Conservation (phyloP, 92 coral and sea anemone species). For the Siderastrea radians region DNA sequence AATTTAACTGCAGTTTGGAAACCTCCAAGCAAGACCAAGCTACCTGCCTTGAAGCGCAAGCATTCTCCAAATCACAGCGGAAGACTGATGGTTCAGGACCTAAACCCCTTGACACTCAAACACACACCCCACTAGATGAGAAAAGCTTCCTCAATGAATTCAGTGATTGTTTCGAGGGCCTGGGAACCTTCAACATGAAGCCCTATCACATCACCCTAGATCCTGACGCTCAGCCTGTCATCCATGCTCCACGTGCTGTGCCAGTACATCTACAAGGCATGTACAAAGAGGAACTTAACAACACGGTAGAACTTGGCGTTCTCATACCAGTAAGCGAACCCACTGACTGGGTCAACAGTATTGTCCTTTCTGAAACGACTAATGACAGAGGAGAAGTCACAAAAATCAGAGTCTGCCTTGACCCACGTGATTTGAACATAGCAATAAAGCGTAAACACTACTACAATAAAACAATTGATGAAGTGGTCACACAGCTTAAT, state of each 20-base stretch:
- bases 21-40: conserved; percentile 10
- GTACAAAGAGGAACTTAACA: too few species aligned
- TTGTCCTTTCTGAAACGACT: too few species aligned
- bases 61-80: conserved; percentile 22
- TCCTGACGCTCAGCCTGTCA: conserved; percentile 62
- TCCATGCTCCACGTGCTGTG: conserved; percentile 62
- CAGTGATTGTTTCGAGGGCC: conserved; percentile 53
- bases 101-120: conserved; percentile 13
- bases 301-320: neutral
- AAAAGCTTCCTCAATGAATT: conserved; percentile 28
- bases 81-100: conserved; percentile 7
- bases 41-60: conserved; percentile 2
- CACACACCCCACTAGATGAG: conserved; percentile 32
- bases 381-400: too few species aligned
- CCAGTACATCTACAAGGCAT: conserved; percentile 52
- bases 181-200: conserved; percentile 57
- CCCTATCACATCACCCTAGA: conserved; percentile 71
- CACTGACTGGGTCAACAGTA: too few species aligned
- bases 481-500: too few species aligned
- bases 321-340: too few species aligned
- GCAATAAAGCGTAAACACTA: too few species aligned
- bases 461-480: too few species aligned
- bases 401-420: too few species aligned
- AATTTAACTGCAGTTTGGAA: conserved; percentile 59
- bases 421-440: too few species aligned